Conservation (phyloP, 1,140 invertebrate genomes). For the Zaprionus africanus region DNA sequence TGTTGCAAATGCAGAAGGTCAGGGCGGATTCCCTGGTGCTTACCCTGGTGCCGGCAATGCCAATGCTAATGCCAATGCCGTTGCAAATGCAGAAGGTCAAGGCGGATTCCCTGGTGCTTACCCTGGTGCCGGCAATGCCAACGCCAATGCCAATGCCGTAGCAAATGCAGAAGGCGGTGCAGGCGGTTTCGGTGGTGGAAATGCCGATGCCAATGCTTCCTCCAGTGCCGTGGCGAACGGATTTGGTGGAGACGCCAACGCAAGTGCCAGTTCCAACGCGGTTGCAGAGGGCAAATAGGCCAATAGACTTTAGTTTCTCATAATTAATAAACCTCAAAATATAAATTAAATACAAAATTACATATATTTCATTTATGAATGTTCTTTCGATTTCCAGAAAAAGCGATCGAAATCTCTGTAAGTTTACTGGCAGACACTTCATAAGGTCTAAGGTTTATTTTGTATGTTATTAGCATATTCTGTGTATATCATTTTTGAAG, state of each 20-base stretch:
- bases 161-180: slow-evolving; percentile 2
- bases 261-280: slow-evolving; percentile 4
- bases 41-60: neutral
- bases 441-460: neutral
- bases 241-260: slow-evolving; percentile 12
- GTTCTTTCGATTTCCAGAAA: neutral
- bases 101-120: slow-evolving; percentile 10
- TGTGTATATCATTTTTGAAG: too few species aligned
- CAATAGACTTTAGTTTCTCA: neutral
- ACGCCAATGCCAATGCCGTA: slow-evolving; percentile 9
- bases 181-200: slow-evolving; percentile 7
- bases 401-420: neutral
- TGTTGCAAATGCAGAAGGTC: neutral
- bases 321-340: neutral
- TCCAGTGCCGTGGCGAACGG: slow-evolving; percentile 8
- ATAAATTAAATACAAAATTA: neutral
- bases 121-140: slow-evolving; percentile 21
- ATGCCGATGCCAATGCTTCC: slow-evolving; percentile 11
- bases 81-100: neutral
- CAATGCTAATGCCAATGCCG: neutral
- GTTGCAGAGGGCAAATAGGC: neutral
- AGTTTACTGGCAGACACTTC: neutral
- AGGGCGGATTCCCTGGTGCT: neutral
- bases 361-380: neutral
- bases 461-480: too few species aligned